Percentiles rank a stretch among this genome's conserved stretches.
phyloP scores from a whole-genome alignment of 2,113 vertebrate species.

The Macquaria australasica region DNA sequence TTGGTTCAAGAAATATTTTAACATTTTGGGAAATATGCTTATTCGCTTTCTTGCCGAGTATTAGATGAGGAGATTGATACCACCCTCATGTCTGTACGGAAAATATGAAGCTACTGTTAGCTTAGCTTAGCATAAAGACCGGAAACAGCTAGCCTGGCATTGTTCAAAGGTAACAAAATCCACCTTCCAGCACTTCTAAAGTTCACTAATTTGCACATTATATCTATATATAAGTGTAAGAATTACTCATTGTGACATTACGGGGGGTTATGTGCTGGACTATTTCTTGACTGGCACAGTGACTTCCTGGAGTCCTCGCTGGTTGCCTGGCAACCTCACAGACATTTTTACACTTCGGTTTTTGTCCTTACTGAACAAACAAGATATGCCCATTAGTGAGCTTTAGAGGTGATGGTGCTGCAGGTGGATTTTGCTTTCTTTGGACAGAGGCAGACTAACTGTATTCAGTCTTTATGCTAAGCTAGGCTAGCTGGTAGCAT shows the following conservation, averaged over 20 bases:
- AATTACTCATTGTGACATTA: not conserved
- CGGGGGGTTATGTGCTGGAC: not conserved
- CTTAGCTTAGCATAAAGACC: not conserved
- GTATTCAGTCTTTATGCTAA: not conserved
- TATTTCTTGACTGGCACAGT: not conserved
- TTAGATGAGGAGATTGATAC: constrained; percentile 5
- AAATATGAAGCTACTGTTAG: not conserved
- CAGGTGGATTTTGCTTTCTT: not conserved
- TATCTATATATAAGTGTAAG: not conserved
- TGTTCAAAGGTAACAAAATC: not conserved
- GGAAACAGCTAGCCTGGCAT: not conserved
- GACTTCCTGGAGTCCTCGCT: no score
- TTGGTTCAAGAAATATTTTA: constrained; percentile 1
- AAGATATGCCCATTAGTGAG: not conserved
- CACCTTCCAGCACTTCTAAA: not conserved
- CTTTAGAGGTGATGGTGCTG: not conserved
- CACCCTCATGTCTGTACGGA: not conserved
- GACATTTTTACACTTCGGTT: no score
- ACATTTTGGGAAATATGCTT: not conserved
- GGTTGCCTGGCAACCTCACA: no score
- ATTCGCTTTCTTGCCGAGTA: not conserved
- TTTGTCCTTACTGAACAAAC: not conserved
- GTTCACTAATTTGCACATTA: not conserved
- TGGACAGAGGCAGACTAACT: not conserved
- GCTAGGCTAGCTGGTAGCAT: not conserved